These are phyloP conservation scores for Lonchura striata DNA, from an alignment of 2,113 vertebrate species.

Conservation along the genomic window DNA sequence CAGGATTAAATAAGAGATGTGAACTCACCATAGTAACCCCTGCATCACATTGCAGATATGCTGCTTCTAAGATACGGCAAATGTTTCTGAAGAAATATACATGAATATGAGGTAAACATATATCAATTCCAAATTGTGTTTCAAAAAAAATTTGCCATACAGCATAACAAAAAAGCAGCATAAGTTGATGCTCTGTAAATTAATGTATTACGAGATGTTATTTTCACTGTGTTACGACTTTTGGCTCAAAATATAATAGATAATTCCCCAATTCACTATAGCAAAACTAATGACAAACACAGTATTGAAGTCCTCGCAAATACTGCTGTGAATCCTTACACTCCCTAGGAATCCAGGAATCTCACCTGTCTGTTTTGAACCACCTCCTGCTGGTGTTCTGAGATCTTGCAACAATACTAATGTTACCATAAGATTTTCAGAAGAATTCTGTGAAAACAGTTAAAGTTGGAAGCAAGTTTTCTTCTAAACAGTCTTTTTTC, in stretches of 20 bases:
- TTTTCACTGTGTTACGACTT: background rate
- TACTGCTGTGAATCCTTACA: background rate
- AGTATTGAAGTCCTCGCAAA: background rate
- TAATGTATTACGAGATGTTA: background rate
- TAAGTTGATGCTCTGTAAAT: background rate
- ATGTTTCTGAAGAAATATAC: slow-evolving; percentile 29
- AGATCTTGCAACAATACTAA: background rate
- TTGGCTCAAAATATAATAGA: background rate
- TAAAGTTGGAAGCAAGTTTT: background rate
- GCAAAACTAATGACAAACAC: background rate
- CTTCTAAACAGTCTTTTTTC: accelerated
- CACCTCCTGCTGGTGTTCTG: background rate
- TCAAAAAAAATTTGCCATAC: background rate
- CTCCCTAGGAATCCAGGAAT: background rate
- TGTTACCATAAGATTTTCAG: background rate
- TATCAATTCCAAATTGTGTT: background rate
- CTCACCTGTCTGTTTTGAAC: background rate
- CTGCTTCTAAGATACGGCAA: slow-evolving; percentile 58
- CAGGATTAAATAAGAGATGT: slow-evolving; percentile 58
- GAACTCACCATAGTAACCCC: slow-evolving; percentile 60
- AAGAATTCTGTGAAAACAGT: background rate
- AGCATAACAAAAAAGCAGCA: background rate
- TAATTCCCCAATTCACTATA: background rate
- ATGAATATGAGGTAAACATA: slow-evolving; percentile 20
- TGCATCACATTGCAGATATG: slow-evolving; percentile 33